Conservation (phyloP, 2,113 vertebrate species). For the Siniperca knerii region DNA sequence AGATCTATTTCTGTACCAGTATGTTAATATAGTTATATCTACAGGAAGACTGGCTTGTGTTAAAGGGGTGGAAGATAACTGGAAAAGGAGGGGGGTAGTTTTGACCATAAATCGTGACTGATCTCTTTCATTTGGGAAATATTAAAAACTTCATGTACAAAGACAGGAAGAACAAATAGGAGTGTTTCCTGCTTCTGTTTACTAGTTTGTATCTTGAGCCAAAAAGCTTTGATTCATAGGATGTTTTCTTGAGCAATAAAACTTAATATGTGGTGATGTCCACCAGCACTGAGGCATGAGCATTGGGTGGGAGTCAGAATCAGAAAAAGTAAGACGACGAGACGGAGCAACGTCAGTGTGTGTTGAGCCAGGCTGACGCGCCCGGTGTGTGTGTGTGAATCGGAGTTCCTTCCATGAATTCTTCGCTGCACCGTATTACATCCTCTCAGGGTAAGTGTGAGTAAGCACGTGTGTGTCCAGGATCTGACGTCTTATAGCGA, state of each 20-base stretch:
- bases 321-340: too few species aligned
- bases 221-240: constrained; percentile 43
- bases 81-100: not conserved
- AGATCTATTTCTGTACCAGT: constrained; percentile 17
- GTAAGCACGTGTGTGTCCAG: constrained; percentile 45
- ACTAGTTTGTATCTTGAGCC: constrained; percentile 25
- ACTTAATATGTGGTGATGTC: constrained; percentile 10
- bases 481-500: constrained; percentile 42
- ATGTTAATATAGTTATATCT: not conserved
- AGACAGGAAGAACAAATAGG: constrained; percentile 59
- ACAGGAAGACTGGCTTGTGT: constrained; percentile 23
- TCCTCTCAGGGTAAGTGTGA: constrained; percentile 61
- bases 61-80: constrained; percentile 38
- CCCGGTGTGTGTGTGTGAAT: constrained; percentile 6
- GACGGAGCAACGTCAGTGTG: not conserved
- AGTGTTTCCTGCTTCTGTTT: constrained; percentile 65
- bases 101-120: constrained; percentile 55
- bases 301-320: not conserved
- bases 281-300: not conserved
- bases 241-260: constrained; percentile 35
- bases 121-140: constrained; percentile 52
- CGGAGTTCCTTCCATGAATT: constrained; percentile 82
- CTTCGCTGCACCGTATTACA: constrained; percentile 54
- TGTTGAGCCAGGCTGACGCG: not conserved
- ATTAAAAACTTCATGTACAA: constrained; percentile 39